Evolutionary conservation across 2,113 vertebrate genomes (phyloP), one percentile per base, ranked within the genome.

Genomic region (Leuciscus idus): DNA sequence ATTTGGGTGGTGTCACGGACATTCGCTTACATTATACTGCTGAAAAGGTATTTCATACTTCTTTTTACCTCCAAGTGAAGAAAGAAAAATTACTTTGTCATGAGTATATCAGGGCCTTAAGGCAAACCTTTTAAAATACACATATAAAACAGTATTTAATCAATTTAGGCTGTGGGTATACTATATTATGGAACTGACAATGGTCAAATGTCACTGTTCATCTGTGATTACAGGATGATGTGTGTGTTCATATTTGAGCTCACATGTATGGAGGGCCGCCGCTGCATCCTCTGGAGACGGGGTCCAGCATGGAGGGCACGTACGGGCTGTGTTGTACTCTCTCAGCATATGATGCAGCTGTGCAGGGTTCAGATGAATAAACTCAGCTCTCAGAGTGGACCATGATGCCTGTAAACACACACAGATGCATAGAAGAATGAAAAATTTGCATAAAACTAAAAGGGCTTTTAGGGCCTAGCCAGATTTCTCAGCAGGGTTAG

Each of bases 321-420:
- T 17, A 76, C 89, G 93, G 10, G 90, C 92, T 0, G 90, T 89
- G 90, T 73, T 91, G 90, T 96, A 96, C 77, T 94, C 93, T 66
- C 90, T 90, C 87, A 96, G 87, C 94, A 95, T 94, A 91, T 96
- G 95, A 88, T 96, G 94, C 21, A 96, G 93, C 91, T 96, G 95
- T 1, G 95, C 94, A 0, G 94, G 82, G 48, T 93, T 95, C 83
- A 96, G 87, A 30, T 94, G 91, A 0, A 90, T 43, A 30, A 95
- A 96, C 90, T 96, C 95, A 0, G 68, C 33, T 89, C 93, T 90
- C 84, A 96, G 93, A 62, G 92, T 93, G 0, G 88, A 4, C 95
- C 95, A 96, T 33, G 93, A 94, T 0, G 94, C 92, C 95, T 95
- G 72, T 33, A 84, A 36, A 74, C 26, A 83, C 28, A 82, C 39